Conservation (phyloP, 2,113 vertebrate genomes). For the Phyllostomus discolor region DNA sequence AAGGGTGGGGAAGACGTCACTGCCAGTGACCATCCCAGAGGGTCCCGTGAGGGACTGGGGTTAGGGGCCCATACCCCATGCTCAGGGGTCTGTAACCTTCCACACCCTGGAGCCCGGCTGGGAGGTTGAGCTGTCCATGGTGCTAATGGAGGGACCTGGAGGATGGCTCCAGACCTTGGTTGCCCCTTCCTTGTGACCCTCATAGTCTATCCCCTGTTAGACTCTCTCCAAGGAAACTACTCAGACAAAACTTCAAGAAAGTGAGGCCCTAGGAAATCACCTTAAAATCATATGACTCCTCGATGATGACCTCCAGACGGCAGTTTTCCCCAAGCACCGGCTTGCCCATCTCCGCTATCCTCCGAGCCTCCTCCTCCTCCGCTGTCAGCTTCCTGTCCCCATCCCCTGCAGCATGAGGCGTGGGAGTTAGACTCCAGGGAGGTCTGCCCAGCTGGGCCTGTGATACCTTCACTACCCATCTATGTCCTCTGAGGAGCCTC, state of each 20-base stretch:
- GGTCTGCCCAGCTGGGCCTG: neutral
- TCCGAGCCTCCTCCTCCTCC: slow-evolving; percentile 91
- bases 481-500: neutral
- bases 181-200: neutral
- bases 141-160: neutral
- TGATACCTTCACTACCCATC: neutral
- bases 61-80: neutral
- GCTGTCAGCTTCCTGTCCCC: slow-evolving; percentile 84
- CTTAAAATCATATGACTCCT: slow-evolving; percentile 97
- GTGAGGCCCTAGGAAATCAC: slow-evolving; percentile 61
- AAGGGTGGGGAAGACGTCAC: neutral
- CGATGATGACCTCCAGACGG: slow-evolving; percentile 92
- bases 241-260: neutral
- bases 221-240: neutral
- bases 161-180: accelerated
- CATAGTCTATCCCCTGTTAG: neutral
- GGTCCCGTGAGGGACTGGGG: accelerated
- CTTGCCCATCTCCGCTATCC: slow-evolving; percentile 96
- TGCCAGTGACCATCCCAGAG: neutral
- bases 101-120: neutral
- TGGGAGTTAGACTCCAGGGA: neutral
- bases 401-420: slow-evolving; percentile 76
- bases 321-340: slow-evolving; percentile 93
- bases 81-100: neutral
- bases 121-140: neutral